Base-by-base conservation (phyloP, 2,797 vertebrate genomes). In the Lophotriccus pileatus region DNA sequence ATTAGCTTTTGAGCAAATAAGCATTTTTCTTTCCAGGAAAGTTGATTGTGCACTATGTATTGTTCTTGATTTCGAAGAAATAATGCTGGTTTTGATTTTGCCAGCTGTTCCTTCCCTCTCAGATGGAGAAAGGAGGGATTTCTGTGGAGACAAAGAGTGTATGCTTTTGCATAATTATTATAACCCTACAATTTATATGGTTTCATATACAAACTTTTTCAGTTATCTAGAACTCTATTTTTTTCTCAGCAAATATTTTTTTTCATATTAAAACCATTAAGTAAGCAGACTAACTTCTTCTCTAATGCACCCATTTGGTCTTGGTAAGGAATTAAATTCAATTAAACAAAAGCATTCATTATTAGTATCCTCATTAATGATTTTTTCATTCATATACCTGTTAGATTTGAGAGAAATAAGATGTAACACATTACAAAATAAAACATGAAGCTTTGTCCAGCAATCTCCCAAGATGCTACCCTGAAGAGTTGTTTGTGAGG, bases 1-100 rank as follows among this genome's bases (percentile, higher is more conserved):
- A 62, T 83, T 81, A 90, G 24, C 19, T 78, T 95, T 93, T 93
- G 37, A 86, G 19, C 25, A 94, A 90, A 78, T 17, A 80, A 74
- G 18, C 30, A 53, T 60, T 84, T 89, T 91, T 94, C 46, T 91
- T 94, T 93, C 58, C 66, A 93, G 37, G 32, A 68, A 75, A 68
- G 49, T 15, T 78, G 56, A 75, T 81, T 49, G 9, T 60, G 19
- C 44, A 43, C 10, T 52, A 58, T n/a, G 10, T 34, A 70, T 87
- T 91, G 43, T 67, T 83, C 64, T 80, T 86, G 60, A 52, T 72
- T 86, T 84, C 85, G 49, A 81, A 88, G 19, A 32, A 39, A 76
- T 79, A 89, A 67, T 34, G n/a, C 4, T 90, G 49, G 6, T 10
- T 95, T 93, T 78, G 17, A 70, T 74, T 93, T 78, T 70, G 13